Conservation (phyloP, 2,113 vertebrate species). For the Cephalophus harveyi region DNA sequence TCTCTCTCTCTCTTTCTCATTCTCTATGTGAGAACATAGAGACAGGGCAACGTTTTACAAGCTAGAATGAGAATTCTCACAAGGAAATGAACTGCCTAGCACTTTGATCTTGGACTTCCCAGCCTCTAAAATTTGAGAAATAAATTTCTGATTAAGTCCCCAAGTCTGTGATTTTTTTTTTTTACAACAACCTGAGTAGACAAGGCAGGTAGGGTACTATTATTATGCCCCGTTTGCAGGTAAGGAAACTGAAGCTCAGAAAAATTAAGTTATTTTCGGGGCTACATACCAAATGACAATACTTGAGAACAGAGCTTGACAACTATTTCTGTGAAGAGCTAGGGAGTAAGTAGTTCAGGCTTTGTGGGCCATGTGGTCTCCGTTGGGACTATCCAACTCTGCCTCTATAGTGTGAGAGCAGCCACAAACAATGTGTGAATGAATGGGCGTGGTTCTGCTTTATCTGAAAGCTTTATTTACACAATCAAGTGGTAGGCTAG, state of each 20-base stretch:
- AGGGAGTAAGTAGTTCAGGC: background rate
- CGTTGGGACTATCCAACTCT: background rate
- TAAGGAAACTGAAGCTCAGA: background rate
- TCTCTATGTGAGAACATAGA: background rate
- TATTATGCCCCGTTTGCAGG: background rate
- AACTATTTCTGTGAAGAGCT: background rate
- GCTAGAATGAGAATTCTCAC: background rate
- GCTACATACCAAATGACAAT: background rate
- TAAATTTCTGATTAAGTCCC: background rate
- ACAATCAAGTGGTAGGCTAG: background rate
- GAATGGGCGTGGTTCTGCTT: background rate
- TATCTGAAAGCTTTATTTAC: background rate
- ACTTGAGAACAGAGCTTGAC: background rate
- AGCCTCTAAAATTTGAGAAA: background rate
- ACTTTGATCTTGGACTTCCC: background rate
- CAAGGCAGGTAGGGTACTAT: background rate
- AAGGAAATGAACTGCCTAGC: background rate
- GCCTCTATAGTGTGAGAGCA: background rate
- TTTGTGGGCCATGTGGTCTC: background rate
- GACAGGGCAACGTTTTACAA: background rate
- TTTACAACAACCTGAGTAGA: background rate
- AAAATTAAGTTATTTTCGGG: background rate
- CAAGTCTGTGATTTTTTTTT: background rate
- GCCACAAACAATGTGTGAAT: background rate
- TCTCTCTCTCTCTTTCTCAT: background rate